A percentile compares a stretch with the other conserved stretches of the same genome.
Conservation (phyloP, 2,113 vertebrate species). For the Pandion haliaetus region DNA sequence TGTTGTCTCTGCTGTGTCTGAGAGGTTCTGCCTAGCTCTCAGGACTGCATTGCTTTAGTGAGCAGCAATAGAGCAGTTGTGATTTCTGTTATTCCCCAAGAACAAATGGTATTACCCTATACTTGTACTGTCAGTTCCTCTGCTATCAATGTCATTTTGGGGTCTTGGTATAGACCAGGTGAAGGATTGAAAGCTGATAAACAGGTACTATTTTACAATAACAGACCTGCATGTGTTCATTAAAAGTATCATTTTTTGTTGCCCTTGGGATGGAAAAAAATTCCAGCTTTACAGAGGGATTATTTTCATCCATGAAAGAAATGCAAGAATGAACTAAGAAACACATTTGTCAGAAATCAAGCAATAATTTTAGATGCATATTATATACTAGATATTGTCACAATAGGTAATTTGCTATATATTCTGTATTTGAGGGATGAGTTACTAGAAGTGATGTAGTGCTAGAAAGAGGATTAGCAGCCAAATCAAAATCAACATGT, state of each 20-base stretch:
- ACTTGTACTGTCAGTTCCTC: not conserved
- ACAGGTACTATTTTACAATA: not conserved
- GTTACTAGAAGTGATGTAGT: not conserved
- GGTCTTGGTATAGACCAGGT: not conserved
- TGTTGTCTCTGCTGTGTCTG: not conserved
- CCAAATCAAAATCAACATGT: not conserved
- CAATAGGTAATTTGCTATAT: not conserved
- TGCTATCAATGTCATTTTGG: not conserved
- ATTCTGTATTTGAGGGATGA: not conserved
- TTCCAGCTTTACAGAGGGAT: not conserved
- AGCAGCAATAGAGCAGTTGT: fast-evolving
- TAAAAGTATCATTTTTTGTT: not conserved
- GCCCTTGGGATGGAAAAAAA: not conserved
- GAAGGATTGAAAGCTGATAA: not conserved
- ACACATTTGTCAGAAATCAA: not conserved
- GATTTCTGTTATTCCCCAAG: not conserved
- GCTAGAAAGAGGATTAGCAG: not conserved
- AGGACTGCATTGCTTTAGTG: not conserved
- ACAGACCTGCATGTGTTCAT: not conserved
- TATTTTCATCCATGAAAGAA: not conserved
- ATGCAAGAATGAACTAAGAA: not conserved
- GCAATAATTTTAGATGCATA: not conserved
- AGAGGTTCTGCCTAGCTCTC: not conserved
- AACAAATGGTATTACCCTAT: not conserved
- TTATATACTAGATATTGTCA: not conserved